Evolutionary conservation across 2,113 vertebrate species (phyloP).

Genomic region (Podarcis muralis): DNA sequence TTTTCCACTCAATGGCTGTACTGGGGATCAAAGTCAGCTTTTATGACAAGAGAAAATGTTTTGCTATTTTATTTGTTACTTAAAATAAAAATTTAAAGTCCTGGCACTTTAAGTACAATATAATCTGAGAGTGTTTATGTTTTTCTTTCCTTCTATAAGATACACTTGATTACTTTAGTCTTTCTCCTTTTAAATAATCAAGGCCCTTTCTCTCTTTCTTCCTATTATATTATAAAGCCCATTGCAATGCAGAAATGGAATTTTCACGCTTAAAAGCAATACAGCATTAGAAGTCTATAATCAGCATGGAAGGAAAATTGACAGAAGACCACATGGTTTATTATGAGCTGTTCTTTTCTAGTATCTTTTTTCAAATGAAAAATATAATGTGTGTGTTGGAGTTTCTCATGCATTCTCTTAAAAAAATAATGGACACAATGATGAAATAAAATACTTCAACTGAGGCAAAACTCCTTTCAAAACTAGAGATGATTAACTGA

Average conservation of each 20-base stretch:
- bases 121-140: constrained; percentile 32
- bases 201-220: constrained; percentile 28
- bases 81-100: constrained; percentile 73
- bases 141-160: constrained; percentile 47
- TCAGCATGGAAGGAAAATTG: constrained; percentile 58
- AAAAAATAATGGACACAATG: constrained; percentile 21
- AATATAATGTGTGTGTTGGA: neutral
- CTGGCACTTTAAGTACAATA: constrained; percentile 47
- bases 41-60: constrained; percentile 77
- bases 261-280: constrained; percentile 71
- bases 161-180: constrained; percentile 62
- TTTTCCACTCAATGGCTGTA: constrained; percentile 88
- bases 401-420: neutral
- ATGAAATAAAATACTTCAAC: neutral
- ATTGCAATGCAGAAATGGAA: constrained; percentile 71
- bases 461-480: neutral
- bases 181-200: constrained; percentile 73
- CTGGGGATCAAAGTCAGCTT: constrained; percentile 87
- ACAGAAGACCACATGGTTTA: constrained; percentile 21
- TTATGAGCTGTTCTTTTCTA: constrained; percentile 13
- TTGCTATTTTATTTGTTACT: constrained; percentile 79
- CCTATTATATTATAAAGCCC: constrained; percentile 55
- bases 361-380: constrained; percentile 31
- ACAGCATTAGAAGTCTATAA: constrained; percentile 66
- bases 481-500: neutral